A percentile compares a stretch with the other conserved stretches of the same genome.
Evolutionary conservation across 1,140 invertebrate genomes (phyloP).

Genomic region (Danaus melanippus): DNA sequence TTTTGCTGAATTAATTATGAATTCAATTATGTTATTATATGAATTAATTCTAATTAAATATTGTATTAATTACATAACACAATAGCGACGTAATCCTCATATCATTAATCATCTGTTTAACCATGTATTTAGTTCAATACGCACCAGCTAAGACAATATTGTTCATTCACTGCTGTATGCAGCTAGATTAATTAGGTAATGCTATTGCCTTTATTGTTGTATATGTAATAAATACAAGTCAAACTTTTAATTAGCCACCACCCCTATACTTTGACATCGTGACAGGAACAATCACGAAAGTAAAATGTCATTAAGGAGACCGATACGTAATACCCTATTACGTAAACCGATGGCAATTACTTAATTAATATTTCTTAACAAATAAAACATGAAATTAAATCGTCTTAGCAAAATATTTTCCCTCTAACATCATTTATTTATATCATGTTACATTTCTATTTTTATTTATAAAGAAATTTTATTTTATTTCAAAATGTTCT

Average conservation of each 20-base stretch:
- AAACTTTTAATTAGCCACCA: conserved; percentile 49
- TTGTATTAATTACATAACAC: conserved; percentile 19
- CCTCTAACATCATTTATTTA: too few relatives aligned
- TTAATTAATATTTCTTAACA: too few relatives aligned
- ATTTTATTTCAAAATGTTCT: too few relatives aligned
- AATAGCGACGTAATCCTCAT: conserved; percentile 22
- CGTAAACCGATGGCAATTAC: conserved; percentile 12
- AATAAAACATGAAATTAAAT: too few relatives aligned
- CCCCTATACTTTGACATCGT: conserved; percentile 40
- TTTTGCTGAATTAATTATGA: background rate
- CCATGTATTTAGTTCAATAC: conserved; percentile 34
- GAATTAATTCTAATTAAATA: conserved; percentile 17
- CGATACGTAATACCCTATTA: conserved; percentile 44
- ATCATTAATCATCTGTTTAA: conserved; percentile 38
- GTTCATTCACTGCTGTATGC: conserved; percentile 29
- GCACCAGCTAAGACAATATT: conserved; percentile 33
- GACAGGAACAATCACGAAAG: conserved; percentile 61
- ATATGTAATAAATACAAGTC: conserved; percentile 15
- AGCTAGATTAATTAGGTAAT: conserved; percentile 28
- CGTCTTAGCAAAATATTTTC: too few relatives aligned
- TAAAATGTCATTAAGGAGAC: conserved; percentile 64
- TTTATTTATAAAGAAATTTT: too few relatives aligned
- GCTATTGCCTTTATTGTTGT: conserved; percentile 9
- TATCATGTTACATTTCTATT: too few relatives aligned
- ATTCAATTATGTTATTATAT: conserved; percentile 12